These are phyloP conservation scores for Varanus komodoensis DNA, from an alignment of 2,113 vertebrate species.

Conservation along the genomic window DNA sequence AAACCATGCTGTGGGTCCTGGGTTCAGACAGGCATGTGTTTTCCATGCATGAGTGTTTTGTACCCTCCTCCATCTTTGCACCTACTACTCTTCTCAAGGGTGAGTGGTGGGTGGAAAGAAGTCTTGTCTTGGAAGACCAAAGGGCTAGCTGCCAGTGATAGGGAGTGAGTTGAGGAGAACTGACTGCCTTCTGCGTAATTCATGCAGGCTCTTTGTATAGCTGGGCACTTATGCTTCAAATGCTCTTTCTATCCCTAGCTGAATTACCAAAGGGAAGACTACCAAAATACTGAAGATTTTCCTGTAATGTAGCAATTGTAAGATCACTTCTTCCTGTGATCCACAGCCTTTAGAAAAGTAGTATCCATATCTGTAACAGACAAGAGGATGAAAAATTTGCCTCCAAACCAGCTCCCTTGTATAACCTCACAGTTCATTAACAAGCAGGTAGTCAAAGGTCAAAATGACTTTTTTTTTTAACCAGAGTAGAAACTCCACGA, in stretches of 20 bases:
- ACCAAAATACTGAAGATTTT: background rate
- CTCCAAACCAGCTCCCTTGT: background rate
- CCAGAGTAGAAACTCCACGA: slow-evolving; percentile 69
- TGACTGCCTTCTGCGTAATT: background rate
- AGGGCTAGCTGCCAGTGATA: background rate
- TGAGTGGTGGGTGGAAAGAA: no score
- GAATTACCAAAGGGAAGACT: background rate
- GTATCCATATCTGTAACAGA: slow-evolving; percentile 17
- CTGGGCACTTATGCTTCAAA: background rate
- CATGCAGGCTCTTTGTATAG: background rate
- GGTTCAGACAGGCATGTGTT: no score
- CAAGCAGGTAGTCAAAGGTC: slow-evolving; percentile 28
- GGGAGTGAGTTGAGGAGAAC: background rate
- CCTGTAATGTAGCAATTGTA: background rate
- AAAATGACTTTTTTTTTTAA: slow-evolving; percentile 50
- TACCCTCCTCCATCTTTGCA: background rate
- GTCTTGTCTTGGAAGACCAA: no score
- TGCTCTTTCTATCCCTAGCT: background rate
- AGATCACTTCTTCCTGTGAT: background rate
- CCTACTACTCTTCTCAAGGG: background rate
- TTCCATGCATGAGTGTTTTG: no score
- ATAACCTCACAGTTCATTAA: slow-evolving; percentile 35
- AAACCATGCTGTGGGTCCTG: no score
- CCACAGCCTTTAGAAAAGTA: slow-evolving; percentile 16
- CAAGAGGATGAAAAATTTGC: background rate